Evolutionary conservation across 92 coral and sea anemone genomes (phyloP), one percentile per base, ranked within the genome.

Genomic region (Heliopora coerulea): DNA sequence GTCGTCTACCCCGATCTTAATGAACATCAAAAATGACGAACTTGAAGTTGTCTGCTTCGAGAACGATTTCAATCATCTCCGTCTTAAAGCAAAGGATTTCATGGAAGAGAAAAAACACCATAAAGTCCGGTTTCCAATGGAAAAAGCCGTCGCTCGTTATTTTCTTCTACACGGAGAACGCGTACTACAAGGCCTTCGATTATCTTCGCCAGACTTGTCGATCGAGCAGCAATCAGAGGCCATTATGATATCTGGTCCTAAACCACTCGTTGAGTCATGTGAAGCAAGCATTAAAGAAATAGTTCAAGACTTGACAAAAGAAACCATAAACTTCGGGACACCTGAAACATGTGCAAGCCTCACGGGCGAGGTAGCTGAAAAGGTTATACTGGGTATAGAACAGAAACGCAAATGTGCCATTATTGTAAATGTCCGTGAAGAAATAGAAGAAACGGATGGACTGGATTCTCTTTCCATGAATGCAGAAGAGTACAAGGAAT

Each of bases 301-400:
- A 3, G 37, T 68, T 8, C 29, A 19, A 54, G 77, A 24, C 19
- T 39, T 70, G 23, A 52, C 32, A 0, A 26, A 4, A 14, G 62
- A 70, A 46, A 52, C 30, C 0, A 70, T 70, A 63, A 35, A 33
- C 34, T 70, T 28, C 17, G 77, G 77, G 9, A 70, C 62, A 17
- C 77, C 77, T 0, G 77, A 70, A 15, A 70, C 77, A n/a, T 0
- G 49, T 12, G 1, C 63, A 0, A 52, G 62, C 49, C 52, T 70
- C 11, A 54, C 39, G 6, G 63, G 50, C 0, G 44, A 27, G 30
- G 21, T 32, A 13, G 50, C 62, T 30, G 37, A 26, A 32, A 58
- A 35, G 14, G 54, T 25, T 13, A 54, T 68, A 12, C 28, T 29
- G 14, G 41, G 28, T 27, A 70, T 70, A 15, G 77, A 70, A 35